Conservation (phyloP, 2,797 vertebrate genomes). For the Spea hammondii region DNA sequence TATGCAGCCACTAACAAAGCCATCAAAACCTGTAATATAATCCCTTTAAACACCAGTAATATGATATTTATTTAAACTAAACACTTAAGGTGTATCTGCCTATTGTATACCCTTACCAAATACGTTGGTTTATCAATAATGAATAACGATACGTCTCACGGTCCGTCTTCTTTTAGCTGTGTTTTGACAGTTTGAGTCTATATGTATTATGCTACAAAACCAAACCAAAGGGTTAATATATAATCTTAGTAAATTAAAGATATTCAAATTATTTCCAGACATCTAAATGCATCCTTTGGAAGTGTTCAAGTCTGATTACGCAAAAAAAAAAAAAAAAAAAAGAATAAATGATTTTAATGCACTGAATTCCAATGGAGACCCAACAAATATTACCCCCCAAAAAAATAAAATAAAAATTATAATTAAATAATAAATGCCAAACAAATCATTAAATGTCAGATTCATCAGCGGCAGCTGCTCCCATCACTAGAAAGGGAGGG, state of each 20-base stretch:
- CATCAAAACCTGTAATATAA: too few species aligned
- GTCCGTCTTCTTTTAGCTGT: too few species aligned
- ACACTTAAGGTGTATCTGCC: too few species aligned
- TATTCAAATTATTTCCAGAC: neutral
- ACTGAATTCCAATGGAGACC: neutral
- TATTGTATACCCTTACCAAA: too few species aligned
- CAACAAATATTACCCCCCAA: conserved; percentile 5
- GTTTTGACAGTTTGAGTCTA: too few species aligned
- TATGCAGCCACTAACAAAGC: too few species aligned
- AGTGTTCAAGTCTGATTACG: neutral
- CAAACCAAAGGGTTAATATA: too few species aligned
- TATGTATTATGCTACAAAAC: too few species aligned
- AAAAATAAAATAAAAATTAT: conserved; percentile 5
- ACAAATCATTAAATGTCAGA: conserved; percentile 70
- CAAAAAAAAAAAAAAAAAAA: neutral
- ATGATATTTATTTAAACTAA: too few species aligned
- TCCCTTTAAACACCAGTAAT: too few species aligned
- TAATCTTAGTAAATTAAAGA: neutral
- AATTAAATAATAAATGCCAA: conserved; percentile 66
- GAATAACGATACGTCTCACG: too few species aligned
- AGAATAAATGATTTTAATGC: conserved; percentile 7
- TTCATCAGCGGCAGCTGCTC: conserved; percentile 75
- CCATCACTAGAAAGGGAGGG: conserved; percentile 61
- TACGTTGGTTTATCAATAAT: too few species aligned
- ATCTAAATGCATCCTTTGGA: neutral